Base-by-base conservation (phyloP, 2,113 vertebrate genomes). In the Brachyhypopomus occidentalis region DNA sequence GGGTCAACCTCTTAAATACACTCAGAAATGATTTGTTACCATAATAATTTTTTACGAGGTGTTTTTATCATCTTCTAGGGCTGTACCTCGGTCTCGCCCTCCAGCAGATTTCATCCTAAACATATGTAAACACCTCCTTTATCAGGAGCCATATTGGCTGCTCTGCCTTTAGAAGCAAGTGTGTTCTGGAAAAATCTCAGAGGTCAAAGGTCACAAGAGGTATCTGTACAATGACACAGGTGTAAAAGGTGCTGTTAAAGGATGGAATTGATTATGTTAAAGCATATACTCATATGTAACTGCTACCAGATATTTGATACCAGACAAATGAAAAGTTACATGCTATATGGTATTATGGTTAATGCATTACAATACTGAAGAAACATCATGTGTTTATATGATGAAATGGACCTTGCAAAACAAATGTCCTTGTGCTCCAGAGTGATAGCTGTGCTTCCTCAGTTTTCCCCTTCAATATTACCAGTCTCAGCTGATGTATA, bases 111-210 rank as follows among this genome's bases (percentile, higher is more conserved):
- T n/a, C 19, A 41, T n/a, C n/a, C 5, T 34, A 20, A 22, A 70
- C 38, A 38, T 19, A 17, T 70, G 66, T 41, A 70, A 70, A 70
- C 66, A 70, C 34, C 12, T 34, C 17, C 38, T 70, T 70, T 70
- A 41, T 70, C n/a, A 70, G 66, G 20, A 41, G 66, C 20, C 20
- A 34, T 22, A 70, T n/a, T 70, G 20, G 8, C 5, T 41, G 34
- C 41, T 41, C 20, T 41, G 5, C 2, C 19, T 69, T 66, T 66
- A 19, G 62, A 23, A 64, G 64, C n/a, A 36, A 20, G 30, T 12
- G 30, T 20, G 64, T 2, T 38, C 19, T 69, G 64, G 20, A n/a
- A 16, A 38, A 12, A 38, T 41, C 16, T 67, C 20, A 17, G 27
- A 67, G 30, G 20, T 4, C 16, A 70, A 34, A 41, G 66, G 66